These are phyloP conservation scores for Clupea harengus DNA, from an alignment of 2,113 vertebrate genomes.

Conservation along the genomic window DNA sequence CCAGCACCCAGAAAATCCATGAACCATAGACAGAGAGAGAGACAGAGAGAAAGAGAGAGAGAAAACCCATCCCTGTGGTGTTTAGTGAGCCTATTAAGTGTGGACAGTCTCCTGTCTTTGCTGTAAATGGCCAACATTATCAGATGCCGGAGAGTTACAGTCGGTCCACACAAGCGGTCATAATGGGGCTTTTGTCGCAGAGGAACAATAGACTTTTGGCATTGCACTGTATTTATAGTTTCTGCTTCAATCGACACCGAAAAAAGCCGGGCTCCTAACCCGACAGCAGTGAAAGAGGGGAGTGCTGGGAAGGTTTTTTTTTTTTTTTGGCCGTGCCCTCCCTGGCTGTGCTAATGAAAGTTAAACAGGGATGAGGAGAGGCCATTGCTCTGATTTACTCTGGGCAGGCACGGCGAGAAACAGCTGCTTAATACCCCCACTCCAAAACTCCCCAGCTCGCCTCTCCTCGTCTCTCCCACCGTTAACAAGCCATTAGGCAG, in stretches of 20 bases:
- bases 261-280: neutral
- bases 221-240: neutral
- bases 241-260: neutral
- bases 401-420: conserved; percentile 72
- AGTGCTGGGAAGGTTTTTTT: neutral
- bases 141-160: neutral
- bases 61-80: neutral
- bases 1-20: neutral
- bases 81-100: conserved; percentile 2
- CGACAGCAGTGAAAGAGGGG: neutral
- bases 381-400: conserved; percentile 93
- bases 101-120: neutral
- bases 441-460: conserved; percentile 70
- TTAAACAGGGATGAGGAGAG: conserved; percentile 74
- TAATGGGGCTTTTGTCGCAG: neutral
- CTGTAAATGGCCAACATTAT: conserved; percentile 4
- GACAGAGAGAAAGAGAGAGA: neutral
- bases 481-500: conserved; percentile 94
- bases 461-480: conserved; percentile 76
- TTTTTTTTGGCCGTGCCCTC: neutral
- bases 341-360: conserved; percentile 75
- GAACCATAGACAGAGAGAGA: neutral
- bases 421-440: conserved; percentile 89
- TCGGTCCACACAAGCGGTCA: neutral
- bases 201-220: neutral